Conservation (phyloP, 2,888 invertebrate genomes). For the Caenorhabditis zanzibari region DNA sequence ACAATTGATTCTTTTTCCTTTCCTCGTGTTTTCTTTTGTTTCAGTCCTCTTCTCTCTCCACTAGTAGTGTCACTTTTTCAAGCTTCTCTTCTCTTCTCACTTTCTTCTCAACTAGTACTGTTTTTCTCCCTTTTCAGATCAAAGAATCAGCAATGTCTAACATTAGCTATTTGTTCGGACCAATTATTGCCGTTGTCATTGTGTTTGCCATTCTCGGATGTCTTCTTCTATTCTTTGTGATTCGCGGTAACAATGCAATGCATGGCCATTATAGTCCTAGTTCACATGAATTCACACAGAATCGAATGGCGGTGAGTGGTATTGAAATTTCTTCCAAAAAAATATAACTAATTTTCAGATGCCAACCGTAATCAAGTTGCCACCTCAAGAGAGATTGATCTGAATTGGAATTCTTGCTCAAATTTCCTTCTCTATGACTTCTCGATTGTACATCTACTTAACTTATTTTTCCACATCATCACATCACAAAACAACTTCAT, state of each 20-base stretch:
- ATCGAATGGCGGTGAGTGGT: constrained; percentile 66
- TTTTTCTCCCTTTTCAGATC: constrained; percentile 64
- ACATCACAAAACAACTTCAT: constrained; percentile 56
- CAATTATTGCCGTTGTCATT: constrained; percentile 74
- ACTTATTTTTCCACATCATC: constrained; percentile 49
- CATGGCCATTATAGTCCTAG: constrained; percentile 81
- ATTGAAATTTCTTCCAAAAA: no score
- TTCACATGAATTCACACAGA: constrained; percentile 74
- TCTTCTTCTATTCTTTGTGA: constrained; percentile 78
- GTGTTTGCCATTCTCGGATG: constrained; percentile 79
- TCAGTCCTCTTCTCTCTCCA: background rate
- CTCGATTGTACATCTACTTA: constrained; percentile 52
- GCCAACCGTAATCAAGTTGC: constrained; percentile 76
- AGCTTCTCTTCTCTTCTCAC: background rate
- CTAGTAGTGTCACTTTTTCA: background rate
- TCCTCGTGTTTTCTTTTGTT: constrained; percentile 13
- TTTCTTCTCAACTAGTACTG: background rate
- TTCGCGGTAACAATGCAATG: constrained; percentile 78
- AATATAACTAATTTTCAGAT: no score
- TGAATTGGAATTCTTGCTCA: constrained; percentile 55
- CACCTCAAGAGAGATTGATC: constrained; percentile 77
- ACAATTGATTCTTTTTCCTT: constrained; percentile 39
- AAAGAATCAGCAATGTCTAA: constrained; percentile 69
- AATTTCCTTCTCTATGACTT: constrained; percentile 25
- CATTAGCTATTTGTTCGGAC: constrained; percentile 79